Percentiles rank a stretch among this genome's conserved stretches.
Conservation (phyloP, 2,797 vertebrate genomes). For the Hylomyscus alleni region DNA sequence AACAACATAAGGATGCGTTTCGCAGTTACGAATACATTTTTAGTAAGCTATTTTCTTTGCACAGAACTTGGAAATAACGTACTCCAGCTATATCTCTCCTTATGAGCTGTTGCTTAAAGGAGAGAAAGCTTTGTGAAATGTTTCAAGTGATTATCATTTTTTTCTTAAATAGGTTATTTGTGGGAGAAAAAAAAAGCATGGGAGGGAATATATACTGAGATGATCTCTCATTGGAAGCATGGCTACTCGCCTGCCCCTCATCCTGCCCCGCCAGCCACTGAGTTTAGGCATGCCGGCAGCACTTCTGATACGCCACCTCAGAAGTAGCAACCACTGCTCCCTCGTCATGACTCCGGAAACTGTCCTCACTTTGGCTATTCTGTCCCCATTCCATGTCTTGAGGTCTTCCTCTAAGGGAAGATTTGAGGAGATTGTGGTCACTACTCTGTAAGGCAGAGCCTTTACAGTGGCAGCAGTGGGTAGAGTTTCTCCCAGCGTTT, state of each 20-base stretch:
- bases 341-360: background rate
- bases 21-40: background rate
- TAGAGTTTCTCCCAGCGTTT: background rate
- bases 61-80: background rate
- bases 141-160: background rate
- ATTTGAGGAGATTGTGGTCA: background rate
- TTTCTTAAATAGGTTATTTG: background rate
- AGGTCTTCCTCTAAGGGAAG: background rate
- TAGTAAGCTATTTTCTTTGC: background rate
- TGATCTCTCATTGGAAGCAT: background rate
- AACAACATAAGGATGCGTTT: background rate
- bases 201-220: background rate
- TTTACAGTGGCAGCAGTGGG: accelerated
- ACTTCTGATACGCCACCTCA: background rate
- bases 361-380: background rate
- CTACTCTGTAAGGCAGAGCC: background rate
- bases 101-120: background rate
- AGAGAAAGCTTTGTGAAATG: background rate
- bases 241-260: accelerated
- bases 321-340: background rate
- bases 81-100: background rate
- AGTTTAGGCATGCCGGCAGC: background rate
- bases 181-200: background rate
- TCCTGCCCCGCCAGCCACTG: background rate
- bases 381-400: background rate